phyloP scores from a whole-genome alignment of 2,113 vertebrate genomes.

The Cyprinodon tularosa region DNA sequence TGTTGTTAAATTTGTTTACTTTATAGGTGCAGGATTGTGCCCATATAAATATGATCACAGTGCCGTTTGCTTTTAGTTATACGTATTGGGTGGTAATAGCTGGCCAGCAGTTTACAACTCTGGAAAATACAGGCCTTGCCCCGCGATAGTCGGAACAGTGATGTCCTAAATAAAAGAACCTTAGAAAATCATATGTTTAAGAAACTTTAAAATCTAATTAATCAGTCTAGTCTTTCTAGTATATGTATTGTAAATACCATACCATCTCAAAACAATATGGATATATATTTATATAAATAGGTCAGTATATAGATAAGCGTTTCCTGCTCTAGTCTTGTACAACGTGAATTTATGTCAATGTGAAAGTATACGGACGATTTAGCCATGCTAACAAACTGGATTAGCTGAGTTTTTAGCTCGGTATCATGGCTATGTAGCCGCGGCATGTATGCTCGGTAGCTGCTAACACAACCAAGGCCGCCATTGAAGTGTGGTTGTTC shows the following conservation, averaged over 20 bases:
- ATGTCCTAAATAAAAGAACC: conserved; percentile 16
- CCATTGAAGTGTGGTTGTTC: conserved; percentile 61
- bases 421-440: conserved; percentile 68
- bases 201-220: background rate
- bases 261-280: background rate
- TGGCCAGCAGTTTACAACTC: conserved; percentile 38
- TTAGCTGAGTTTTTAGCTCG: conserved; percentile 73
- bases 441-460: conserved; percentile 52
- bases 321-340: conserved; percentile 51
- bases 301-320: conserved; percentile 32
- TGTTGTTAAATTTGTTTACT: background rate
- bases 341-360: conserved; percentile 7
- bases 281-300: background rate
- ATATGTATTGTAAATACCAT: background rate
- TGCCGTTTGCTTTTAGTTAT: background rate
- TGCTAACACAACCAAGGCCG: conserved; percentile 67
- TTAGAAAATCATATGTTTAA: background rate
- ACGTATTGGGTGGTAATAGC: background rate
- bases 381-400: conserved; percentile 49
- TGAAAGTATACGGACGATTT: conserved; percentile 1
- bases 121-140: conserved; percentile 63
- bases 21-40: background rate
- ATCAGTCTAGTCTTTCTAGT: background rate
- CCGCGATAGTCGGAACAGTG: conserved; percentile 20
- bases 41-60: background rate